phyloP scores from a whole-genome alignment of 2,797 vertebrate species.

The Triplophysa yarkandensis region DNA sequence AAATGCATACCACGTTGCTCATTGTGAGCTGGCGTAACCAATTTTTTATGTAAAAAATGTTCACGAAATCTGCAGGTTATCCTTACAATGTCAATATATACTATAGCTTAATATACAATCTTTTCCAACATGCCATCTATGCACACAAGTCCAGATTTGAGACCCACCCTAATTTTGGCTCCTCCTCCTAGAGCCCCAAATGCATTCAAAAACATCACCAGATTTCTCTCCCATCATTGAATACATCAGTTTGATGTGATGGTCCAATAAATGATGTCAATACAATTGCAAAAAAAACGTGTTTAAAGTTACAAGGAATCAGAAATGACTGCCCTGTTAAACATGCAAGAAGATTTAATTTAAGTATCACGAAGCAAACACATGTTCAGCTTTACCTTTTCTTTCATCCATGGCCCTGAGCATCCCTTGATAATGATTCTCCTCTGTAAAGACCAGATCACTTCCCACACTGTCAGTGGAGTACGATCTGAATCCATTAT shows the following conservation, averaged over 20 bases:
- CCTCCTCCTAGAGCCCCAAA: slow-evolving; percentile 14
- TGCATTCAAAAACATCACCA: background rate
- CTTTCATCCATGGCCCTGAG: slow-evolving; percentile 69
- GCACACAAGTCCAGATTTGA: slow-evolving; percentile 10
- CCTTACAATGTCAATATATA: background rate
- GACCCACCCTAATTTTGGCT: slow-evolving; percentile 3
- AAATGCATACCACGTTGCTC: slow-evolving; percentile 11
- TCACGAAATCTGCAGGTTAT: background rate
- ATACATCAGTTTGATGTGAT: background rate
- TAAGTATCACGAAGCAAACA: too few relatives aligned
- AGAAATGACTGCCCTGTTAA: background rate
- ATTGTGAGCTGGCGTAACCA: too few relatives aligned
- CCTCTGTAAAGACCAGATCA: slow-evolving; percentile 73
- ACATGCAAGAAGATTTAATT: background rate
- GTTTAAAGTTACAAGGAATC: too few relatives aligned
- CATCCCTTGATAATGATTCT: slow-evolving; percentile 68
- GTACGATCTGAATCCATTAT: slow-evolving; percentile 63
- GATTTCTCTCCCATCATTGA: background rate
- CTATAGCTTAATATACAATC: slow-evolving; percentile 2
- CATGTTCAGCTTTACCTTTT: slow-evolving; percentile 71
- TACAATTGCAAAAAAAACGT: too few relatives aligned
- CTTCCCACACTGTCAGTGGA: slow-evolving; percentile 73
- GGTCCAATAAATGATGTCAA: background rate
- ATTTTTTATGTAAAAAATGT: too few relatives aligned
- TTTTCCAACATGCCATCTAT: slow-evolving; percentile 18